Conservation (phyloP, 1,140 invertebrate genomes). For the Cydia amplana region DNA sequence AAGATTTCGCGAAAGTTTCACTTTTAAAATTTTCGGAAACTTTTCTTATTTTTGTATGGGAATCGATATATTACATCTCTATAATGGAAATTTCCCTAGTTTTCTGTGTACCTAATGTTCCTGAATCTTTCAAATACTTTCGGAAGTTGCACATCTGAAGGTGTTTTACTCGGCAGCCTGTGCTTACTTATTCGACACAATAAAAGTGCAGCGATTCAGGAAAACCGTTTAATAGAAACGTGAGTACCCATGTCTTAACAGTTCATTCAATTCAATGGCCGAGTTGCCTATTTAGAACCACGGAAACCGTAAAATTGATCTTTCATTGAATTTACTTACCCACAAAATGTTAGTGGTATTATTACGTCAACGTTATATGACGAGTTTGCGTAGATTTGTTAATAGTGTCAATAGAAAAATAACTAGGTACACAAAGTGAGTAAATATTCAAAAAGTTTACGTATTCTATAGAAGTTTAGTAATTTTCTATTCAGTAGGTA, state of each 20-base stretch:
- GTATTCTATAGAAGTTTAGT: too few relatives aligned
- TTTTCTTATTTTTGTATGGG: too few relatives aligned
- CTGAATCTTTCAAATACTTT: too few relatives aligned
- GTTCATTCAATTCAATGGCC: background rate
- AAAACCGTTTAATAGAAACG: slow-evolving; percentile 1
- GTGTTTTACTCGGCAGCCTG: too few relatives aligned
- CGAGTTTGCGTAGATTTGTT: background rate
- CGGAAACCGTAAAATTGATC: slow-evolving; percentile 21
- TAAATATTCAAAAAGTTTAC: background rate
- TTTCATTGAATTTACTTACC: slow-evolving; percentile 25
- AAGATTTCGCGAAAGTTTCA: too few relatives aligned
- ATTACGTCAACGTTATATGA: background rate
- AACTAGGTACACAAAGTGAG: background rate
- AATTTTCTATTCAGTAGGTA: too few relatives aligned
- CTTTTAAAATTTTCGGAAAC: too few relatives aligned
- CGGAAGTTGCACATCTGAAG: too few relatives aligned
- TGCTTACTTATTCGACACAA: background rate
- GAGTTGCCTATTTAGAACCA: slow-evolving; percentile 2
- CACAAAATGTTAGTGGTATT: background rate
- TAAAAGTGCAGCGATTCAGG: background rate
- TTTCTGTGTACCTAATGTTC: too few relatives aligned
- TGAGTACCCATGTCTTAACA: slow-evolving; percentile 25
- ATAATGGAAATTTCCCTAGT: too few relatives aligned
- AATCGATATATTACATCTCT: too few relatives aligned
- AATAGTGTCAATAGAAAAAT: background rate